Percentiles rank a stretch among this genome's conserved stretches.
These are phyloP conservation scores for Piprites chloris DNA, from an alignment of 2,113 vertebrate species.

Conservation along the genomic window DNA sequence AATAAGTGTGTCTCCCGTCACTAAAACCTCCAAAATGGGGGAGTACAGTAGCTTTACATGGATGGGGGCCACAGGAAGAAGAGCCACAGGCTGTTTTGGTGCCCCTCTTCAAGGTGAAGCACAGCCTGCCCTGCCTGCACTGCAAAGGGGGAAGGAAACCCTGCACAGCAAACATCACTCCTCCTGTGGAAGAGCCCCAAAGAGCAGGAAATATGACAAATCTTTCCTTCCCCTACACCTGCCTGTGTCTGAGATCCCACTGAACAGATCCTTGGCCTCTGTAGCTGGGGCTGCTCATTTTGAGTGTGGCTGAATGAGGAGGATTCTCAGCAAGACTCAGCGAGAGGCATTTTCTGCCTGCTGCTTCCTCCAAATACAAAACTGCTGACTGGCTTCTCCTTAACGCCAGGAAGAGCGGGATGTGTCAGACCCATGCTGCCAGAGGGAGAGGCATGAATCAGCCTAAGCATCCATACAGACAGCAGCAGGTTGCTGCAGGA, in stretches of 20 bases:
- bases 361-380: not conserved
- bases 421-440: not conserved
- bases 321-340: not conserved
- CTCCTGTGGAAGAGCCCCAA: not conserved
- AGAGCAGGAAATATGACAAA: not conserved
- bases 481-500: not conserved
- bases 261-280: not conserved
- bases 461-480: not conserved
- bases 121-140: not conserved
- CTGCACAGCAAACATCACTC: not conserved
- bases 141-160: not conserved
- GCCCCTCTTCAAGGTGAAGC: not conserved
- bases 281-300: not conserved
- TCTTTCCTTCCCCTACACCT: not conserved
- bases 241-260: not conserved
- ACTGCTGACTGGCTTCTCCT: not conserved
- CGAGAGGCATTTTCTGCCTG: not conserved
- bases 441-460: not conserved
- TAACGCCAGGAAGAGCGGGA: not conserved
- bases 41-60: not conserved
- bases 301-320: rapidly evolving
- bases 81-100: not conserved
- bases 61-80: not conserved
- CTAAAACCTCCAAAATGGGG: not conserved
- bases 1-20: not conserved